phyloP scores from a whole-genome alignment of 2,888 invertebrate genomes.

The Platynereis dumerilii region DNA sequence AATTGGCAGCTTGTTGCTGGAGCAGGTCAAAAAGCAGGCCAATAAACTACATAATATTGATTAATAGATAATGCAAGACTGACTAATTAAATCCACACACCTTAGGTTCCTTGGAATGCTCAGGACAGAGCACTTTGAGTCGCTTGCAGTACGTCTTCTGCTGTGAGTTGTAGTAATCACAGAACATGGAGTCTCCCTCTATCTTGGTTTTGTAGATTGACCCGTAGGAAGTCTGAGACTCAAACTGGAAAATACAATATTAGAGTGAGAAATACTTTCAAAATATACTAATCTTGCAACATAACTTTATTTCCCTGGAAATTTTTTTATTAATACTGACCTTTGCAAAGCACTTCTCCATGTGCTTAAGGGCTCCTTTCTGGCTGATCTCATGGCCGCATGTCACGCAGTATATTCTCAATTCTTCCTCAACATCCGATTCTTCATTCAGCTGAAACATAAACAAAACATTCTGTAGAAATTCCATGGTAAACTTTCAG shows the following conservation, averaged over 20 bases:
- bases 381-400: conserved; percentile 96
- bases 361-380: conserved; percentile 89
- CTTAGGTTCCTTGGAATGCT: conserved; percentile 80
- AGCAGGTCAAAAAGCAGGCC: too few relatives aligned
- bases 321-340: too few relatives aligned
- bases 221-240: conserved; percentile 95
- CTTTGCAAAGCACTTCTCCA: conserved; percentile 98
- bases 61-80: too few relatives aligned
- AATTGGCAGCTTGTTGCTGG: too few relatives aligned
- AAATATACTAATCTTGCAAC: too few relatives aligned
- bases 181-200: conserved; percentile 96
- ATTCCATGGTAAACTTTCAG: not conserved
- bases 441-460: conserved; percentile 54
- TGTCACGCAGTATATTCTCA: conserved; percentile 92
- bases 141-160: conserved; percentile 95
- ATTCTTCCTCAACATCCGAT: conserved; percentile 72
- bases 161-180: conserved; percentile 89
- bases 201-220: conserved; percentile 92
- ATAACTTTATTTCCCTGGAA: too few relatives aligned
- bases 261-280: not conserved
- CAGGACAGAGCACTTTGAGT: conserved; percentile 92
- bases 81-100: too few relatives aligned
- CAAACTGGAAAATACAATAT: conserved; percentile 60
- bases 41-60: too few relatives aligned
- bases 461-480: conserved; percentile 1